Evolutionary conservation across 2,888 invertebrate genomes (phyloP), one percentile per base, ranked within the genome.

Genomic region (Creontiades dilutus): DNA sequence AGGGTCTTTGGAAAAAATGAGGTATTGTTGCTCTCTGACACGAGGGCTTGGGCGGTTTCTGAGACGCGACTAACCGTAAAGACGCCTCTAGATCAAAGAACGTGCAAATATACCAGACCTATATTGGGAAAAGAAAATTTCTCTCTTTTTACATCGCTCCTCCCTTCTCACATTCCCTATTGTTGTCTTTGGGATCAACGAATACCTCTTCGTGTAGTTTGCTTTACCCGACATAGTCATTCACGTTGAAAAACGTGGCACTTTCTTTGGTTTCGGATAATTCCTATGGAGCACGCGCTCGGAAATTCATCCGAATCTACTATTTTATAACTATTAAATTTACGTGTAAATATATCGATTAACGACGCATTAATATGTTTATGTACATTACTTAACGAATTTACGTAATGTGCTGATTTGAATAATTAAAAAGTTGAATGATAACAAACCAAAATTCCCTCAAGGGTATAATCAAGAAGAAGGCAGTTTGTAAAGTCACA

Each of bases 11-110:
- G 23, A 68, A 19, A n/a, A 23, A 68, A 68, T 68, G 68, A 19
- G 68, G 27, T 27, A 68, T 68, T 68, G 68, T 68, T 68, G 19
- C 19, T 19, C 68, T 27, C 13, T 23, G n/a, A 23, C 12, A 11
- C 11, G 19, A 2, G 23, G 68, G 27, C 23, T 12, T 11, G 19
- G 19, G 61, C 16, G 19, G 68, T 68, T 68, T 68, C 68, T 68
- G 23, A 23, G 23, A 68, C 27, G 68, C 27, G 68, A 68, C 68
- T 27, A 68, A 23, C 68, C 68, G 68, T 68, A 68, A 68, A 23
- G 23, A 52, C 23, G 3, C 23, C 68, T 23, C 13, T 23, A 68
- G 68, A 68, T 68, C 68, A 68, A 68, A 68, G 61, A 23, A 68
- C 12, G 68, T 5, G 23, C 27, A 68, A 68, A 68, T 68, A 68